Base-by-base conservation (phyloP, 2,113 vertebrate genomes). In the Trinectes maculatus region DNA sequence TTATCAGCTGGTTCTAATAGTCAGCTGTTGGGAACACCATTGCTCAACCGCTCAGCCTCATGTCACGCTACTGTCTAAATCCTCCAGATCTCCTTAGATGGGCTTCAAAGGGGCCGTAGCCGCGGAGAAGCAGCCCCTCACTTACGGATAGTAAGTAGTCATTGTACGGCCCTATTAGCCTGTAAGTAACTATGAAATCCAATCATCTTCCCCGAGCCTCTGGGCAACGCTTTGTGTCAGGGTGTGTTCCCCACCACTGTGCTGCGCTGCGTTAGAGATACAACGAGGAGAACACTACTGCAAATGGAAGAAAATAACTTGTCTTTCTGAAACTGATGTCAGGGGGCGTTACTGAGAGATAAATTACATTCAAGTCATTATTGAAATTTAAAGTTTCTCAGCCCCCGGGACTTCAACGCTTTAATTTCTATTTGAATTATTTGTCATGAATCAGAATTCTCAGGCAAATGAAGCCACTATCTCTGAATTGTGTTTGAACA, bases 141-240 rank as follows among this genome's bases (percentile, higher is more conserved):
- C 84, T 89, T 89, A 79, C 88, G 87, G 87, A 86, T 83, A 88
- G 78, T 85, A 82, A 91, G 87, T 56, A 83, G 80, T 83, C 85
- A 83, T 87, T 82, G 46, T 87, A 87, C 86, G 82, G 87, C 65
- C 83, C 89, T 82, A 66, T 91, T 92, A 92, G 88, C 80, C 83
- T 53, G 82, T 88, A 91, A 88, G 90, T 89, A 92, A 91, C 87
- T 89, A 87, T 91, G 89, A 94, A 93, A 93, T 90, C 92, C 89
- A 94, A 90, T 93, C 87, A 89, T 87, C 83, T 84, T 83, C 87
- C 85, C 26, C 8, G 10, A 84, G 87, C 91, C 90, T 90, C 61
- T 59, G 91, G 91, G 87, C 87, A 89, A 90, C 76, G 84, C 86
- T 93, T 79, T 76, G 74, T 85, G 85, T 80, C 82, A 80, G 79